Percentiles rank a stretch among this genome's conserved stretches.
phyloP scores from a whole-genome alignment of 2,797 vertebrate species.

The Hippoglossus hippoglossus region DNA sequence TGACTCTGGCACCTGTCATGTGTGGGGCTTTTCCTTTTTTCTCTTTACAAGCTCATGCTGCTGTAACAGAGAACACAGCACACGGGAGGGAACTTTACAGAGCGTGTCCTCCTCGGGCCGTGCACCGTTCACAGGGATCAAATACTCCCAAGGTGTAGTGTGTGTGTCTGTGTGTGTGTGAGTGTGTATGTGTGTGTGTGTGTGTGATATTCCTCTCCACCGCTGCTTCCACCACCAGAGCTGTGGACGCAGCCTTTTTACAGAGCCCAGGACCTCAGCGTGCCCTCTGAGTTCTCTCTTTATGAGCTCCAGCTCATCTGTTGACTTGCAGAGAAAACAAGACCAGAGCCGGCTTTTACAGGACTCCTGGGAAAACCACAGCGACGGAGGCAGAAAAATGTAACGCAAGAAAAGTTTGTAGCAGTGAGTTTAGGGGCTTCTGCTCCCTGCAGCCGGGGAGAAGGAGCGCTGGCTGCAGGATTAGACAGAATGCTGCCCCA shows the following conservation, averaged over 20 bases:
- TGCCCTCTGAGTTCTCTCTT: constrained; percentile 75
- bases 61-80: constrained; percentile 67
- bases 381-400: constrained; percentile 40
- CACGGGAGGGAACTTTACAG: constrained; percentile 73
- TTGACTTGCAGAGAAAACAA: constrained; percentile 77
- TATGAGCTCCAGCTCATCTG: constrained; percentile 79
- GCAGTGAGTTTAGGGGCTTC: constrained; percentile 56
- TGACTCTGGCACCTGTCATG: constrained; percentile 81
- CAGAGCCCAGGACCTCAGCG: constrained; percentile 69
- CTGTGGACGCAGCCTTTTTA: constrained; percentile 62
- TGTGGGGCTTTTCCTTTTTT: constrained; percentile 55
- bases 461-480: constrained; percentile 26
- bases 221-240: constrained; percentile 30
- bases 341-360: constrained; percentile 66
- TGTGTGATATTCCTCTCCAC: not conserved
- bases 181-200: not conserved
- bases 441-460: constrained; percentile 42
- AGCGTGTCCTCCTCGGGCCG: constrained; percentile 75
- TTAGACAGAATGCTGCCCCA: constrained; percentile 32
- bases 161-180: not conserved
- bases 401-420: constrained; percentile 48
- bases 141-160: constrained; percentile 74
- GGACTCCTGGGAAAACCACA: constrained; percentile 67
- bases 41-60: constrained; percentile 70
- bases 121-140: constrained; percentile 75